These are phyloP conservation scores for Rhamphomyia laevipes DNA, from an alignment of 2,888 invertebrate genomes.

Conservation along the genomic window DNA sequence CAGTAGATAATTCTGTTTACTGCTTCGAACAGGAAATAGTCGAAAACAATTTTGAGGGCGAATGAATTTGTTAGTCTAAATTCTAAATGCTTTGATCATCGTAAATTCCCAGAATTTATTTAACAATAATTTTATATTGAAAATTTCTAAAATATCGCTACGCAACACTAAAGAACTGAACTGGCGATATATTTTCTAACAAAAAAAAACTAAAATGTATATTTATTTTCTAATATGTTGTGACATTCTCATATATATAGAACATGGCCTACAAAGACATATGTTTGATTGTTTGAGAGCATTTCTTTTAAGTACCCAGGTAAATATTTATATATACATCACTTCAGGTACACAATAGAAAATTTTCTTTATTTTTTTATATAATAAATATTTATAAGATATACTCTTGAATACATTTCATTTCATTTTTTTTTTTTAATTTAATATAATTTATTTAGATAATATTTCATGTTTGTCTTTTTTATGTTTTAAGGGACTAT, in stretches of 20 bases:
- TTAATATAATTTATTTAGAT: background rate
- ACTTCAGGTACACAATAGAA: background rate
- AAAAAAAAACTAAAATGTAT: no score
- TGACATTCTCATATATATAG: background rate
- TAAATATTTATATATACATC: constrained; percentile 31
- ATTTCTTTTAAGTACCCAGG: constrained; percentile 80
- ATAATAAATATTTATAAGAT: background rate
- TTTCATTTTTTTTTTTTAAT: background rate
- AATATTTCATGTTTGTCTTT: constrained; percentile 1
- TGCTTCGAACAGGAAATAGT: no score
- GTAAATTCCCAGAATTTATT: no score
- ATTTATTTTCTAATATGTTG: no score
- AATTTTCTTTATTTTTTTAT: background rate
- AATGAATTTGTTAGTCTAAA: no score
- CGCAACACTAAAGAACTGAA: no score
- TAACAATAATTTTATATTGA: no score
- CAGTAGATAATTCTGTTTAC: no score
- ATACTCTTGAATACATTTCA: background rate
- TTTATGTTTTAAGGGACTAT: constrained; percentile 58
- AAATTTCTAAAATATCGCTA: no score
- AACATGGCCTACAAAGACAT: constrained; percentile 55
- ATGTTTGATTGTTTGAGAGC: constrained; percentile 70
- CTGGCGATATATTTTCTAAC: no score
- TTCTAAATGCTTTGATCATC: no score
- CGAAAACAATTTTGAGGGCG: no score